These are phyloP conservation scores for Hippasteria phrygiana DNA, from an alignment of 53 echinoderm and acorn worm genomes.

Conservation along the genomic window DNA sequence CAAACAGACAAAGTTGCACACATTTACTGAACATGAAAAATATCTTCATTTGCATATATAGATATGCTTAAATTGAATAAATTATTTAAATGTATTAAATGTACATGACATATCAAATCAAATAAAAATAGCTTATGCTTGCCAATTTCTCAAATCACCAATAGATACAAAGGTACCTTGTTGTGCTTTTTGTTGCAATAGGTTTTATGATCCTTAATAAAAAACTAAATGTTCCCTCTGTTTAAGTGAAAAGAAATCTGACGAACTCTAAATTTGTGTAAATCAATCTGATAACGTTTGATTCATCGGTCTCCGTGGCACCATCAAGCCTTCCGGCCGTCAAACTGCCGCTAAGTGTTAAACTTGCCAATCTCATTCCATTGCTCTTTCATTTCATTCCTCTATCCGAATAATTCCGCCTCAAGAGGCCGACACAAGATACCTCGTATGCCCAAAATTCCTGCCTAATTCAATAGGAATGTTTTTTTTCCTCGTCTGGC, in stretches of 20 bases:
- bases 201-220: not conserved
- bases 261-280: conserved; percentile 30
- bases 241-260: conserved; percentile 1
- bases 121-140: too few relatives aligned
- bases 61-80: too few relatives aligned
- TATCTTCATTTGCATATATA: too few relatives aligned
- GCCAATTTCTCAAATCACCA: too few relatives aligned
- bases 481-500: not conserved
- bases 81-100: too few relatives aligned
- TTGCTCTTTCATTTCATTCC: not conserved
- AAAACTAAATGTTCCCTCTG: not conserved
- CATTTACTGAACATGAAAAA: too few relatives aligned
- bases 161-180: too few relatives aligned
- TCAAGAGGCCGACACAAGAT: conserved; percentile 42
- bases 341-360: conserved; percentile 8
- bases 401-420: not conserved
- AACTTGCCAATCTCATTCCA: conserved; percentile 38
- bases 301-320: conserved; percentile 48
- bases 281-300: conserved; percentile 51
- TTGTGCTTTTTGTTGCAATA: not conserved
- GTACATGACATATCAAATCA: too few relatives aligned
- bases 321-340: not conserved
- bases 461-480: conserved; percentile 43
- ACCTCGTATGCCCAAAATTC: conserved; percentile 34
- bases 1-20: too few relatives aligned